Conservation (phyloP, 1,140 invertebrate species). For the Neuroterus valhalla region DNA sequence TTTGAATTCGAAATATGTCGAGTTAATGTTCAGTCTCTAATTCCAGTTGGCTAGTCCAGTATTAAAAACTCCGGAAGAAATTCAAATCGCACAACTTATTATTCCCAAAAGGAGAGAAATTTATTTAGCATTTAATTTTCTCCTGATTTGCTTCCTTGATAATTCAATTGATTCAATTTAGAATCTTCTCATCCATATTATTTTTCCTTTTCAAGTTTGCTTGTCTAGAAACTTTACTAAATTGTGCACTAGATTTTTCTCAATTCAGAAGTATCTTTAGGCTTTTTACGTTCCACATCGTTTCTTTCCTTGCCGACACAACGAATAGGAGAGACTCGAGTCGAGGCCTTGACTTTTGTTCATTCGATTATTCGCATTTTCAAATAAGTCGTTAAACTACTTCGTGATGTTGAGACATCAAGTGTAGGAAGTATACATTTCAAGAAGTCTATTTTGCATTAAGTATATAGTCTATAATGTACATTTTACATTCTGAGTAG, state of each 20-base stretch:
- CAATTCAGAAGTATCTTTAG: neutral
- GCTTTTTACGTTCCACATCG: neutral
- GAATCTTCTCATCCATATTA: neutral
- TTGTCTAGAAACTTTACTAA: neutral
- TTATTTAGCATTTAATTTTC: too few relatives aligned
- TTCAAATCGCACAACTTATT: too few relatives aligned
- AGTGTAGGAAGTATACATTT: neutral
- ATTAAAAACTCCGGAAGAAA: too few relatives aligned
- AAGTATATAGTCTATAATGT: neutral
- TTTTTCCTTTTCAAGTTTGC: neutral
- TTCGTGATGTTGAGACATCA: neutral
- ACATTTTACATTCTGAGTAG: neutral
- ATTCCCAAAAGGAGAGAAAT: too few relatives aligned
- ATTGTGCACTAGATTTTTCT: neutral
- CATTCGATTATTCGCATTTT: constrained; percentile 22
- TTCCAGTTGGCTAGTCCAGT: too few relatives aligned
- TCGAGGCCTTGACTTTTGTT: constrained; percentile 21
- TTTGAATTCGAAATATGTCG: neutral
- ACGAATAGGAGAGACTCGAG: neutral
- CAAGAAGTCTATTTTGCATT: neutral
- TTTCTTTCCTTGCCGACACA: neutral
- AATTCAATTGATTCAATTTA: constrained; percentile 1
- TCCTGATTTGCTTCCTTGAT: neutral
- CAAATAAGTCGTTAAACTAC: neutral
- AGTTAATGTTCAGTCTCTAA: neutral